A percentile compares a stretch with the other conserved stretches of the same genome.
phyloP scores from a whole-genome alignment of 2,888 invertebrate species.

The Anthrax anthrax region DNA sequence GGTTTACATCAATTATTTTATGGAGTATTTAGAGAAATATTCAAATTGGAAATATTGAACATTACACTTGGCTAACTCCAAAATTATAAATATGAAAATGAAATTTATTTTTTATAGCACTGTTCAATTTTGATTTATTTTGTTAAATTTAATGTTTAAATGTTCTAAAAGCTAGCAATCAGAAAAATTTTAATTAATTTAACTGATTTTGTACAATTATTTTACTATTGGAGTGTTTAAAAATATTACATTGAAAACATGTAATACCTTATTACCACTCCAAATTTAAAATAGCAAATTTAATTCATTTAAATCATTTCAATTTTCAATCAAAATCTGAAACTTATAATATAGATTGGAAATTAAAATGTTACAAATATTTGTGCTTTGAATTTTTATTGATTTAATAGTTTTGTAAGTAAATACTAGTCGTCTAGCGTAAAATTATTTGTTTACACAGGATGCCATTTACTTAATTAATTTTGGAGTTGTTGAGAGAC shows the following conservation, averaged over 20 bases:
- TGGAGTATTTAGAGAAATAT: not conserved
- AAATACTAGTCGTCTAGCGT: slow-evolving; percentile 16
- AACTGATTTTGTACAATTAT: too few species aligned
- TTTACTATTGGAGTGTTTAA: not conserved
- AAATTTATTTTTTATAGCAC: not conserved
- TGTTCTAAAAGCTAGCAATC: too few species aligned
- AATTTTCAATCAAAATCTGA: too few species aligned
- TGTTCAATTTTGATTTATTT: too few species aligned
- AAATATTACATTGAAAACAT: not conserved
- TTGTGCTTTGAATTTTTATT: too few species aligned
- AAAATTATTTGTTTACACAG: slow-evolving; percentile 11
- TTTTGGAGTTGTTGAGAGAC: slow-evolving; percentile 15
- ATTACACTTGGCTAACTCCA: not conserved
- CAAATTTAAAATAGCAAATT: not conserved
- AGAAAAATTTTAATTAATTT: too few species aligned
- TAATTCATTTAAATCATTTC: too few species aligned
- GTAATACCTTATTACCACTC: not conserved
- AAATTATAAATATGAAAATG: not conserved
- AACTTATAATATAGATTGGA: too few species aligned
- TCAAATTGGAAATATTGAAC: not conserved
- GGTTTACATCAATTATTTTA: not conserved
- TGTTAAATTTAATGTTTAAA: too few species aligned
- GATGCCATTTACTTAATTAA: slow-evolving; percentile 12
- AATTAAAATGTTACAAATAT: too few species aligned
- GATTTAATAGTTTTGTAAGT: slow-evolving; percentile 9